These are phyloP conservation scores for Rhagonycha fulva DNA, from an alignment of 2,888 invertebrate species.

Conservation along the genomic window DNA sequence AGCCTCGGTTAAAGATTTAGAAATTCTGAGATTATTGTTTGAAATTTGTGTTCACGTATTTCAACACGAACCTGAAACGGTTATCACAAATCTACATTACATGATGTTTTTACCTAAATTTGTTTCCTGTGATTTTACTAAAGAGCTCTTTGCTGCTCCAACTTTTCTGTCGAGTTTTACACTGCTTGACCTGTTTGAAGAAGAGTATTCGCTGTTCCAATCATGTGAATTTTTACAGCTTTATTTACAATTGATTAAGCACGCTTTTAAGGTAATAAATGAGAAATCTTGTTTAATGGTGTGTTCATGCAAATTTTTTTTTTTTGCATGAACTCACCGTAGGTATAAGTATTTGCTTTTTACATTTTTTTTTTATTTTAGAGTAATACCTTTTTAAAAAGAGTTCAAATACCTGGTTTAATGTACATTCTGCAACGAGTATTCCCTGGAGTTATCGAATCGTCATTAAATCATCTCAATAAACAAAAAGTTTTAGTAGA, in stretches of 20 bases:
- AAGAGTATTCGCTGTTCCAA: not conserved
- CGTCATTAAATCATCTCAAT: not conserved
- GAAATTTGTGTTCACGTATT: constrained; percentile 1
- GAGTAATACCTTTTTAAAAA: not conserved
- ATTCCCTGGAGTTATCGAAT: constrained; percentile 3
- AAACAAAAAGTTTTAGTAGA: not conserved
- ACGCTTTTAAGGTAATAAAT: constrained; percentile 3
- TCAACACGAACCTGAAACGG: not conserved
- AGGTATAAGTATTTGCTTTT: not conserved
- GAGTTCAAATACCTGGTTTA: constrained; percentile 5
- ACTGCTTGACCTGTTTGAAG: not conserved
- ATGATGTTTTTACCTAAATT: constrained; percentile 4
- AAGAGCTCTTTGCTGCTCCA: not conserved
- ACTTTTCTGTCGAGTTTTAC: not conserved
- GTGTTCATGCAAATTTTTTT: too few species aligned
- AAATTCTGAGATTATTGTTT: not conserved
- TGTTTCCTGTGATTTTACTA: not conserved
- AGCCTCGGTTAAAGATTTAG: not conserved
- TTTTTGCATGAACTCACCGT: too few species aligned
- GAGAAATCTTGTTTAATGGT: not conserved
- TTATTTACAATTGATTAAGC: constrained; percentile 6
- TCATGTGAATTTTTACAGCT: not conserved
- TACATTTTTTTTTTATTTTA: not conserved
- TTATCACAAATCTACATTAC: not conserved
- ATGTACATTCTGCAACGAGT: constrained; percentile 7